Percentiles rank a stretch among this genome's conserved stretches.
Evolutionary conservation across 1,140 invertebrate genomes (phyloP).

Genomic region (Platyscapa corneri): DNA sequence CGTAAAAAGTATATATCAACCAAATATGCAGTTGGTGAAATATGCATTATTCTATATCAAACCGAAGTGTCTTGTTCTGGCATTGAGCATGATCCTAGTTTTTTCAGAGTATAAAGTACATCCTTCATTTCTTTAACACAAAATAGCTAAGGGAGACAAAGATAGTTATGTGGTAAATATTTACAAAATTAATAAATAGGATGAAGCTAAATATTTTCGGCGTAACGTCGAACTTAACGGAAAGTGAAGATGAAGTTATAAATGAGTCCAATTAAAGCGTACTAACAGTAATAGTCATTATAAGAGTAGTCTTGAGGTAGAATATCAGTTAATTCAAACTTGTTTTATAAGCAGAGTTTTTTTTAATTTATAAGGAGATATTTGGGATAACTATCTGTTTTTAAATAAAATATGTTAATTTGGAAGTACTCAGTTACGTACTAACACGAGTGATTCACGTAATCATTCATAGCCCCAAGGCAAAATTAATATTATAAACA

Average conservation of each 20-base stretch:
- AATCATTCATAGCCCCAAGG: slow-evolving; percentile 62
- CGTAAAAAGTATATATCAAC: slow-evolving; percentile 57
- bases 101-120: slow-evolving; percentile 59
- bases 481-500: slow-evolving; percentile 66
- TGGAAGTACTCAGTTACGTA: slow-evolving; percentile 58
- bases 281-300: slow-evolving; percentile 56
- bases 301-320: slow-evolving; percentile 66
- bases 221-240: too few relatives aligned
- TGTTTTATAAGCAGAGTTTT: slow-evolving; percentile 30
- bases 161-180: too few relatives aligned
- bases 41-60: slow-evolving; percentile 55
- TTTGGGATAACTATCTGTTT: slow-evolving; percentile 54
- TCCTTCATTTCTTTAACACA: slow-evolving; percentile 63
- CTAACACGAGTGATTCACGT: slow-evolving; percentile 60
- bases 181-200: too few relatives aligned
- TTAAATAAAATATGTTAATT: slow-evolving; percentile 59
- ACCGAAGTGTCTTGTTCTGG: slow-evolving; percentile 60
- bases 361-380: slow-evolving; percentile 30
- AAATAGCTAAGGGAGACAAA: slow-evolving; percentile 55
- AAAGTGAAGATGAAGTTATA: too few relatives aligned
- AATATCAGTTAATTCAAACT: slow-evolving; percentile 66
- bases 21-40: slow-evolving; percentile 52
- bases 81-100: neutral
- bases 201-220: too few relatives aligned
- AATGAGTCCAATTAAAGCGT: neutral